phyloP scores from a whole-genome alignment of 2,113 vertebrate species.

The Oryctolagus cuniculus region DNA sequence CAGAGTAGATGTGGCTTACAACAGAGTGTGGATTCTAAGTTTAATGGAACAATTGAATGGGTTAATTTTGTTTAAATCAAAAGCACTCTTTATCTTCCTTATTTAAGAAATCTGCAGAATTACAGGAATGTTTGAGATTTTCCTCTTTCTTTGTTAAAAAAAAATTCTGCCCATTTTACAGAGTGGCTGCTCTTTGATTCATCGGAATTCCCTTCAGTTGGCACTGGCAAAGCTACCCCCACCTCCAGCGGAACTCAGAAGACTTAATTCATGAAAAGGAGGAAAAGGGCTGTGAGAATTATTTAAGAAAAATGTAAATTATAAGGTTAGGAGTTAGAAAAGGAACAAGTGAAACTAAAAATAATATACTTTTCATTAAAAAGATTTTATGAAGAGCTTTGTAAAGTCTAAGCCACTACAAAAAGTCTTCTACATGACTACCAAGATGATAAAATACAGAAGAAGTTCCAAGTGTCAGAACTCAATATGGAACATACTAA shows the following conservation, averaged over 20 bases:
- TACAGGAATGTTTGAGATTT: not conserved
- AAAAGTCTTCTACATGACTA: not conserved
- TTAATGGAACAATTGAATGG: not conserved
- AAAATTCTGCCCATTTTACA: not conserved
- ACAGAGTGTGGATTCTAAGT: not conserved
- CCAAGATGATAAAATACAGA: slow-evolving; percentile 22
- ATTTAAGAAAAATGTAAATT: slow-evolving; percentile 17
- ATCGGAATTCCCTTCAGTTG: not conserved
- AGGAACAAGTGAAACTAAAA: not conserved
- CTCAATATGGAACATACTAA: not conserved
- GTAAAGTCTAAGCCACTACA: not conserved
- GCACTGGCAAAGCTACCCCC: not conserved
- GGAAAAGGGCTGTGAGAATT: not conserved
- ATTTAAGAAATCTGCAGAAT: not conserved
- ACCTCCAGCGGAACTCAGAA: not conserved
- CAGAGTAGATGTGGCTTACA: not conserved
- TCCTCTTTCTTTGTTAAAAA: not conserved
- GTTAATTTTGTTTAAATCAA: not conserved
- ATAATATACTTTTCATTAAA: not conserved
- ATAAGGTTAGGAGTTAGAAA: not conserved
- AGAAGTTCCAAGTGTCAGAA: not conserved
- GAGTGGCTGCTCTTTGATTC: not conserved
- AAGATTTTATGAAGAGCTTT: not conserved
- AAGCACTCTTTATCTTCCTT: not conserved
- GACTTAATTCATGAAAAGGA: not conserved